Evolutionary conservation across 2,888 invertebrate species (phyloP), one percentile per base, ranked within the genome.

Genomic region (Cephus rjabovi): DNA sequence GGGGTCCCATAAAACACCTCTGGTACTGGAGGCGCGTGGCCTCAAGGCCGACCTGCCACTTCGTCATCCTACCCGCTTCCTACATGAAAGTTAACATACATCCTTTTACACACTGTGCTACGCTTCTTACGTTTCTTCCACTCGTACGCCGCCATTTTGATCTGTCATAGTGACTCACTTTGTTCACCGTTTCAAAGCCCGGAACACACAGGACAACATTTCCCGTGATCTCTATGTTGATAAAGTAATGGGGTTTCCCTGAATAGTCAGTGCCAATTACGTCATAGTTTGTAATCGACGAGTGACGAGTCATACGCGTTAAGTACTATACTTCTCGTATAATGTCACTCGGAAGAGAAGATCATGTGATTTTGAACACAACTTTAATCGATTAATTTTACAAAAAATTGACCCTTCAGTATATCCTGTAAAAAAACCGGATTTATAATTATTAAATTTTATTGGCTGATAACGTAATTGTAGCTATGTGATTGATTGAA

Each of bases 1-100:
- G 86, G 86, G 80, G 82, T 56, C 82, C 83, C 86, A 76, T 76
- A 79, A 79, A 76, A 79, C 79, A 76, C 74, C 74, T 79, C 35
- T 35, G 76, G 76, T 79, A 75, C 78, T 78, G 34, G 33, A 71
- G 78, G 75, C 76, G 89, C 90, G 90, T 90, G 90, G 88, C 90
- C 81, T 84, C 89, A 90, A 90, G 89, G 89, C 70, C 87, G 80
- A 76, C 40, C 83, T 79, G 80, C 76, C 81, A 81, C 84, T 83
- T 85, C 80, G 80, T 82, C 82, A 79, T 82, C 74, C 73, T 74
- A 77, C 76, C 76, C 75, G 71, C 83, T 76, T 73, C 73, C 79
- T 79, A 77, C 81, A 79, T 77, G 78, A 79, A 83, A 79, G 78
- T 78, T 33, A 80, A 81, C 81, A 81, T 83, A 78, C 78, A 74